Conservation (phyloP, 2,113 vertebrate species). For the Helogale parvula region DNA sequence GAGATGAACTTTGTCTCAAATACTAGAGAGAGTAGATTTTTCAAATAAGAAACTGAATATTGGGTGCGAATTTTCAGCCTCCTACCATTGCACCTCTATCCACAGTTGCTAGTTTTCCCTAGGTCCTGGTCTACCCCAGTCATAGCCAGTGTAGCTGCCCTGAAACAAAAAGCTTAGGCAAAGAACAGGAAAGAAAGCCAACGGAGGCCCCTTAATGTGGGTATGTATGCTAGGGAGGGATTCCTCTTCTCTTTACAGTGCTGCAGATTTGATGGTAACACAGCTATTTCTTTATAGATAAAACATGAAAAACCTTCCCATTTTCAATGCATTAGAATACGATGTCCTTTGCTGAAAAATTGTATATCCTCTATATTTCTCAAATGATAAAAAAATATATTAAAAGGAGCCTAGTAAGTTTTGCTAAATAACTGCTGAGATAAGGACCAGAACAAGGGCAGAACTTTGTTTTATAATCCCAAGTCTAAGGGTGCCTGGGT, state of each 20-base stretch:
- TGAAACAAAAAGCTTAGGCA: not conserved
- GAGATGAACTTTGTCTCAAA: not conserved
- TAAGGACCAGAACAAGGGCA: not conserved
- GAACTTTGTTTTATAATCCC: not conserved
- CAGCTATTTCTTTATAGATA: not conserved
- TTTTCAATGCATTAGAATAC: not conserved
- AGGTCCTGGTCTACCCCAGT: not conserved
- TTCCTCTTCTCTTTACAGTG: not conserved
- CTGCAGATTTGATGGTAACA: not conserved
- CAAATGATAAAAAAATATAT: not conserved
- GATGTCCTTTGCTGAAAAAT: not conserved
- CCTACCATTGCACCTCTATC: not conserved
- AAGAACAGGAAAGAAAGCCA: not conserved
- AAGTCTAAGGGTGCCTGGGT: not conserved
- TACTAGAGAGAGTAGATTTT: not conserved
- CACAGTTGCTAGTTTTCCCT: not conserved
- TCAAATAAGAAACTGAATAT: not conserved
- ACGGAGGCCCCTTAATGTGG: fast-evolving
- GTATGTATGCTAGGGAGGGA: not conserved
- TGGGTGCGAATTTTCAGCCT: not conserved
- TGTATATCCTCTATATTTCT: not conserved
- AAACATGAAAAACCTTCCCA: not conserved
- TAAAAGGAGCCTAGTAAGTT: not conserved
- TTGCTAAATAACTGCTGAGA: constrained; percentile 13
- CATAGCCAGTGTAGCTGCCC: fast-evolving